phyloP scores from a whole-genome alignment of 2,888 invertebrate species.

The Acleris laterana region DNA sequence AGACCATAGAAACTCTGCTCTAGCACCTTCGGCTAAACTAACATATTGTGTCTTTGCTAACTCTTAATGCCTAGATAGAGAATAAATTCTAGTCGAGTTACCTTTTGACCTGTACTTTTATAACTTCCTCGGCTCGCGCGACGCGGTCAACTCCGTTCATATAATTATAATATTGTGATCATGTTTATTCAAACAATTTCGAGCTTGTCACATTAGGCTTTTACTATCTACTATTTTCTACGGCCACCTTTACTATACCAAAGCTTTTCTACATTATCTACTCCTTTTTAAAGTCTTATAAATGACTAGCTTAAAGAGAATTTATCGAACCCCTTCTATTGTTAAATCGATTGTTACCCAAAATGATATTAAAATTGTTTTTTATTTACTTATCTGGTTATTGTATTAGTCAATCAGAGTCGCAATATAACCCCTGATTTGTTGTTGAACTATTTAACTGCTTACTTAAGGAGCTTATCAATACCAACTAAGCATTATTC shows the following conservation, averaged over 20 bases:
- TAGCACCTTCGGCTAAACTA: slow-evolving; percentile 68
- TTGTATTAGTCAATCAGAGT: neutral
- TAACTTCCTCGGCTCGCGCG: slow-evolving; percentile 29
- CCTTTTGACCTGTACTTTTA: slow-evolving; percentile 40
- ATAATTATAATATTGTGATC: slow-evolving; percentile 50
- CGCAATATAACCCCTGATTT: slow-evolving; percentile 20
- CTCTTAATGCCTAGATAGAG: slow-evolving; percentile 63
- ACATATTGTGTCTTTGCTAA: slow-evolving; percentile 61
- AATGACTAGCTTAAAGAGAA: slow-evolving; percentile 19
- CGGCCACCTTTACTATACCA: slow-evolving; percentile 65
- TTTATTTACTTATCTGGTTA: slow-evolving; percentile 13
- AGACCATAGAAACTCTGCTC: slow-evolving; percentile 70
- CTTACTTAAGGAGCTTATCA: slow-evolving; percentile 71
- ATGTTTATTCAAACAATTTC: slow-evolving; percentile 62
- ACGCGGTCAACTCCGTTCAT: slow-evolving; percentile 35
- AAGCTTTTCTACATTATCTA: slow-evolving; percentile 60
- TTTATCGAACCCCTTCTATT: slow-evolving; percentile 18
- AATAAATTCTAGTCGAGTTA: slow-evolving; percentile 57
- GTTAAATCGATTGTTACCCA: slow-evolving; percentile 17
- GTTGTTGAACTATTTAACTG: slow-evolving; percentile 41
- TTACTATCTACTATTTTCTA: slow-evolving; percentile 70
- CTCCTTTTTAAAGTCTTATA: slow-evolving; percentile 30
- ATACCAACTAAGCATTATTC: slow-evolving; percentile 67
- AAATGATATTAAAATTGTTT: slow-evolving; percentile 16
- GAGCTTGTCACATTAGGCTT: slow-evolving; percentile 81